Conservation (phyloP, 2,797 vertebrate genomes). For the Pseudopleuronectes americanus region DNA sequence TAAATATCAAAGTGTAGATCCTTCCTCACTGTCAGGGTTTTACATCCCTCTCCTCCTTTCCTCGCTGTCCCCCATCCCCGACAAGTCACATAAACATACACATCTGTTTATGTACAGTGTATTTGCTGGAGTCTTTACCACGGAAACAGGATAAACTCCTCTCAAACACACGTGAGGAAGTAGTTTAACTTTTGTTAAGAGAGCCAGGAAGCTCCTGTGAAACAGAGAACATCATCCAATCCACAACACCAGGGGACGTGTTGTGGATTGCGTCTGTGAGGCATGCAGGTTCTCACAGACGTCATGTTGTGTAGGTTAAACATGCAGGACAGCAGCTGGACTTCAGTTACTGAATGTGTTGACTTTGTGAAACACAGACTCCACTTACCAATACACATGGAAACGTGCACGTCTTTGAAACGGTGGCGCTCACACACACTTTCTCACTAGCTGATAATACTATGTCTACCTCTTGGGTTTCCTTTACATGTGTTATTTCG, state of each 20-base stretch:
- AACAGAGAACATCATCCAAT: constrained; percentile 7
- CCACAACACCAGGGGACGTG: constrained; percentile 13
- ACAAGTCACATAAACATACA: neutral
- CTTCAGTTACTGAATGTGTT: too few species aligned
- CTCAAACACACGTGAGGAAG: neutral
- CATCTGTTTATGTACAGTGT: neutral
- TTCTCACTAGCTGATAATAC: constrained; percentile 1
- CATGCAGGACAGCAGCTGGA: constrained; percentile 46
- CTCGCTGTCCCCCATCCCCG: neutral
- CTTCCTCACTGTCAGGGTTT: neutral
- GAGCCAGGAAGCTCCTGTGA: neutral
- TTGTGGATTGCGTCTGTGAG: constrained; percentile 7
- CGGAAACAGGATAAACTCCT: neutral
- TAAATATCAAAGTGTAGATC: too few species aligned
- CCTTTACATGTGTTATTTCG: neutral
- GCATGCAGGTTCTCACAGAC: constrained; percentile 33
- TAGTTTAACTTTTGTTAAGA: neutral
- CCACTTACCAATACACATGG: constrained; percentile 11
- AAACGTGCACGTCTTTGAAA: neutral
- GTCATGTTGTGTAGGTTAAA: constrained; percentile 41
- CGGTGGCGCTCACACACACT: constrained; percentile 14
- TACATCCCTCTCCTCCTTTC: neutral
- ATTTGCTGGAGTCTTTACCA: neutral
- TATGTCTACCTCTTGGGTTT: neutral
- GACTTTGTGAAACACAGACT: neutral